Conservation (phyloP, 2,113 vertebrate genomes). For the Danionella cerebrum region DNA sequence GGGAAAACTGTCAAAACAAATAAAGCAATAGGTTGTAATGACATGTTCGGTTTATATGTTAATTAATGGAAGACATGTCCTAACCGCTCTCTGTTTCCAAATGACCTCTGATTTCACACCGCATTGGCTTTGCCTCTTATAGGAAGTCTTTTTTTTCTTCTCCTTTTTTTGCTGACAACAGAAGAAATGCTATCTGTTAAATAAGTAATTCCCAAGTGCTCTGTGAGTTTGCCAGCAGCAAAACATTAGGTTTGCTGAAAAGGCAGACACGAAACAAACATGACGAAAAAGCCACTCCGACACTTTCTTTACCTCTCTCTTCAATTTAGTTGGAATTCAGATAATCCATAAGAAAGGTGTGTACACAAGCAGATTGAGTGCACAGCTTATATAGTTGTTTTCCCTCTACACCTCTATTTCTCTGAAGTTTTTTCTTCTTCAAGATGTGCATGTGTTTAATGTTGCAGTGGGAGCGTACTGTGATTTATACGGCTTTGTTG, state of each 20-base stretch:
- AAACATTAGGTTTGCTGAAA: constrained; percentile 70
- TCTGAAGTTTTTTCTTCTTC: not conserved
- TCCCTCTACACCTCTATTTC: not conserved
- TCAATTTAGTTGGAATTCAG: constrained; percentile 36
- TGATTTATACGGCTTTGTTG: no score
- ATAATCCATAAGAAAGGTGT: constrained; percentile 21
- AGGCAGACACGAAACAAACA: constrained; percentile 52
- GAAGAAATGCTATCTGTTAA: constrained; percentile 75
- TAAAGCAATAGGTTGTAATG: constrained; percentile 46
- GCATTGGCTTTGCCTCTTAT: constrained; percentile 65
- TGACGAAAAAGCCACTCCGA: constrained; percentile 43
- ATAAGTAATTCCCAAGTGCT: constrained; percentile 75
- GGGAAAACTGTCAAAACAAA: constrained; percentile 27
- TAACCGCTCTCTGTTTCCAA: constrained; percentile 65
- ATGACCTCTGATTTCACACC: constrained; percentile 74
- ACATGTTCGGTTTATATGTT: constrained; percentile 54
- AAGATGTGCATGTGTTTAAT: no score
- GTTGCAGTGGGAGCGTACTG: no score
- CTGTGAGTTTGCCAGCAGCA: constrained; percentile 63
- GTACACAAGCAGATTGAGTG: constrained; percentile 13
- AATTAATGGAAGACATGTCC: constrained; percentile 63
- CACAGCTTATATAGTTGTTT: not conserved
- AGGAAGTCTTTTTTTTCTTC: constrained; percentile 43
- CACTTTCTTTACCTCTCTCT: constrained; percentile 31
- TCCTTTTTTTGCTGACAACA: constrained; percentile 68